Evolutionary conservation across 1,140 invertebrate genomes (phyloP).

Genomic region (Lycorma delicatula): DNA sequence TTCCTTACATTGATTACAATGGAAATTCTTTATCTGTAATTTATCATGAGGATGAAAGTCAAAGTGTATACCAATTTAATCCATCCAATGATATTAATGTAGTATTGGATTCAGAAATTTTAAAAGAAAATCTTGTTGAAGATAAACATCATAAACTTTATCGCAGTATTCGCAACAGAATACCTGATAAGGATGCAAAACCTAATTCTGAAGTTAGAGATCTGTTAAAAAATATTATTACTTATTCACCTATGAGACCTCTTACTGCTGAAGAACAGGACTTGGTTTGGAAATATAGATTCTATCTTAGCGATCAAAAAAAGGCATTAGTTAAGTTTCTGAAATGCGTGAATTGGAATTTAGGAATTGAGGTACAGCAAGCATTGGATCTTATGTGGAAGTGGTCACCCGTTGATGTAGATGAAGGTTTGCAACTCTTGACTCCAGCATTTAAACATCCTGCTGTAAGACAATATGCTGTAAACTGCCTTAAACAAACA

Average conservation of each 20-base stretch:
- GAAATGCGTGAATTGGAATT: conserved; percentile 95
- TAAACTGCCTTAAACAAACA: conserved; percentile 18
- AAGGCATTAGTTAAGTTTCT: conserved; percentile 94
- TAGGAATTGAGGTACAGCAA: conserved; percentile 71
- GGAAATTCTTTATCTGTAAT: conserved; percentile 62
- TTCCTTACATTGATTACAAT: conserved; percentile 73
- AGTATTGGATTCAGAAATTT: conserved; percentile 85
- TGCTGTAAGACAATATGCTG: conserved; percentile 39
- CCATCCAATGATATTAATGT: conserved; percentile 75
- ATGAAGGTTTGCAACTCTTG: conserved; percentile 94
- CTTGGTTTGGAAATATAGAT: conserved; percentile 97
- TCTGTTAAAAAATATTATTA: conserved; percentile 74
- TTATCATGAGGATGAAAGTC: conserved; percentile 82
- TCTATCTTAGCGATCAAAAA: conserved; percentile 80
- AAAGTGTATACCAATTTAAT: conserved; percentile 73
- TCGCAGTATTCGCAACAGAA: conserved; percentile 78
- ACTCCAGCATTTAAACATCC: conserved; percentile 86
- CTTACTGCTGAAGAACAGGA: conserved; percentile 92
- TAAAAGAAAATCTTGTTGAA: conserved; percentile 92
- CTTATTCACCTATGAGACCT: conserved; percentile 79
- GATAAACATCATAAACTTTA: conserved; percentile 93
- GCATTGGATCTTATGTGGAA: conserved; percentile 80
- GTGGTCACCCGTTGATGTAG: conserved; percentile 95
- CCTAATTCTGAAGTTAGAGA: conserved; percentile 82
- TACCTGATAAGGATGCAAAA: conserved; percentile 86